phyloP scores from a whole-genome alignment of 1,140 invertebrate genomes.

The Calephelis nemesis region DNA sequence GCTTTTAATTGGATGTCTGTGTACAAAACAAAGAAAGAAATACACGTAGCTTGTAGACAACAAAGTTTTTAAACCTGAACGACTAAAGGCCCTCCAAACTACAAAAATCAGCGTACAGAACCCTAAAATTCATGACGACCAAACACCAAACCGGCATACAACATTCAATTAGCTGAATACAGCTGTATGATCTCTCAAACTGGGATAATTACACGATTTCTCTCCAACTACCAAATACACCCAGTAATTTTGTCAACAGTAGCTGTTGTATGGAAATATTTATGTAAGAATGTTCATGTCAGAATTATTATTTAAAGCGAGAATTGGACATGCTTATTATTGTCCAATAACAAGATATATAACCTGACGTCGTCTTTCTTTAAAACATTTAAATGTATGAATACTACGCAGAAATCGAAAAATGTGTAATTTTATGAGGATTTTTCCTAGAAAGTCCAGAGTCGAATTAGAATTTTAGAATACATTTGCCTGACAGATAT shows the following conservation, averaged over 20 bases:
- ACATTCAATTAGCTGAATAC: constrained; percentile 13
- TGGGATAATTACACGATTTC: constrained; percentile 11
- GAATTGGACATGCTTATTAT: constrained; percentile 1
- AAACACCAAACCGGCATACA: constrained; percentile 6
- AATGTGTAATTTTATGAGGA: no score
- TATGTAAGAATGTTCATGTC: constrained; percentile 8
- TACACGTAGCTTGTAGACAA: no score
- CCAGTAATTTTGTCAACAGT: constrained; percentile 13
- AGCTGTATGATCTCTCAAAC: constrained; percentile 10
- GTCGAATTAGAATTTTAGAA: no score
- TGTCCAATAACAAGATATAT: not conserved
- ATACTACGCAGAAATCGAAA: no score
- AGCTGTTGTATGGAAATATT: constrained; percentile 8
- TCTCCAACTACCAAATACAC: constrained; percentile 3
- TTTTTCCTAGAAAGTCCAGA: no score
- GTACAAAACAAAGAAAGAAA: no score
- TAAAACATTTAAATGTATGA: no score
- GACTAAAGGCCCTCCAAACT: no score
- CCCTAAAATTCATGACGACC: not conserved
- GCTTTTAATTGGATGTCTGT: no score
- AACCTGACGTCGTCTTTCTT: no score
- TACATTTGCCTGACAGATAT: not conserved
- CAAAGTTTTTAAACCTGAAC: no score
- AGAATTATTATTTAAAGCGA: constrained; percentile 10
- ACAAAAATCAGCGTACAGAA: not conserved